Conservation (phyloP, 2,888 invertebrate species). For the Elmis aenea region DNA sequence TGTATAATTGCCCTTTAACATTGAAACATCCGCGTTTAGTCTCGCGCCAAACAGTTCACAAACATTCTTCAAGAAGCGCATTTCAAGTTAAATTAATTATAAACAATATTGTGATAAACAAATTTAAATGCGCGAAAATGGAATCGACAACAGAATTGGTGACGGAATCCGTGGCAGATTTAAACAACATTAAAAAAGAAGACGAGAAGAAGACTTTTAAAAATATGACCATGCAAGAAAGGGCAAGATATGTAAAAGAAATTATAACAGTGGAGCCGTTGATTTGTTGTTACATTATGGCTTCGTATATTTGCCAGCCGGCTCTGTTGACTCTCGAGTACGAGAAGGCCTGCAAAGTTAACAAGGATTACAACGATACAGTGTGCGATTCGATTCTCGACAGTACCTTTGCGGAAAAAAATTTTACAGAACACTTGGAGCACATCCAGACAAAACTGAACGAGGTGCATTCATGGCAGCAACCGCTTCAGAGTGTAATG, state of each 20-base stretch:
- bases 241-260: slow-evolving; percentile 25
- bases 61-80: no score
- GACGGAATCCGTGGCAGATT: slow-evolving; percentile 30
- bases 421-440: slow-evolving; percentile 42
- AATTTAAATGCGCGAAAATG: slow-evolving; percentile 25
- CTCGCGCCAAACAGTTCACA: no score
- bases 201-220: slow-evolving; percentile 4
- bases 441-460: slow-evolving; percentile 48
- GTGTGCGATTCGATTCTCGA: slow-evolving; percentile 48
- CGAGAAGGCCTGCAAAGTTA: slow-evolving; percentile 55
- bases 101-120: no score
- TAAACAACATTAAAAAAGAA: slow-evolving; percentile 11
- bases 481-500: slow-evolving; percentile 37
- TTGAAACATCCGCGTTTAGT: no score
- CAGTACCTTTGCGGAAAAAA: slow-evolving; percentile 12
- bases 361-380: slow-evolving; percentile 48
- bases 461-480: slow-evolving; percentile 44
- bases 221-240: slow-evolving; percentile 23
- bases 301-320: slow-evolving; percentile 37
- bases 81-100: no score
- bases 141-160: slow-evolving; percentile 36
- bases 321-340: slow-evolving; percentile 52
- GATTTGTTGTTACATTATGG: slow-evolving; percentile 36
- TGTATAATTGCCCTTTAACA: no score
- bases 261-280: slow-evolving; percentile 43